Percentiles rank a stretch among this genome's conserved stretches.
Evolutionary conservation across 2,113 vertebrate genomes (phyloP).

Genomic region (Tachuris rubrigastra): DNA sequence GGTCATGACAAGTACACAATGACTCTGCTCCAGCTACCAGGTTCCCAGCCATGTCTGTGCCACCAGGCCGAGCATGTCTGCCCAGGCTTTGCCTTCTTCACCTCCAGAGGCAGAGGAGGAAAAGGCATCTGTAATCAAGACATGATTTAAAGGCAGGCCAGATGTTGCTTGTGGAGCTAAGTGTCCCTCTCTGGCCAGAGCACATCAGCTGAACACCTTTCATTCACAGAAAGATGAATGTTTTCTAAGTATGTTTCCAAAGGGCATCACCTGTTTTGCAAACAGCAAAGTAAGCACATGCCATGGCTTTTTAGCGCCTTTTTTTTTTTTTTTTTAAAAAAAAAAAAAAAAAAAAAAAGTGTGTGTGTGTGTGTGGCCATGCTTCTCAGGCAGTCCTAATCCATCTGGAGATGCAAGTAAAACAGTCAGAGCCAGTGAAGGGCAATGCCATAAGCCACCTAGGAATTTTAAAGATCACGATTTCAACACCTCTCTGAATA

Average conservation of each 20-base stretch:
- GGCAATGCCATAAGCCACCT: background rate
- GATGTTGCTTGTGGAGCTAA: background rate
- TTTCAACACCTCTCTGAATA: background rate
- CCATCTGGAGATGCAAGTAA: background rate
- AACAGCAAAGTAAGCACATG: fast-evolving
- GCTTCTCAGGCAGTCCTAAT: background rate
- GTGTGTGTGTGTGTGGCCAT: fast-evolving
- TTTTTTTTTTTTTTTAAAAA: background rate
- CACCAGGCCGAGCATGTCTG: fast-evolving
- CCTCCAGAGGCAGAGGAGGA: background rate
- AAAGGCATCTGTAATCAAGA: background rate
- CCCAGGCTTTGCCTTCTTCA: background rate
- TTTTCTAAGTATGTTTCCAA: background rate
- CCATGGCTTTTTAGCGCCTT: background rate
- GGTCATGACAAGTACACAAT: background rate
- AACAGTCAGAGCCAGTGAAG: background rate
- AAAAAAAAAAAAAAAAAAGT: background rate
- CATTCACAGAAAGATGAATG: fast-evolving
- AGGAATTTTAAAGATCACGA: background rate
- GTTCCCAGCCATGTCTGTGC: fast-evolving
- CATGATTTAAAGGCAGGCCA: background rate
- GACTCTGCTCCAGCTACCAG: background rate
- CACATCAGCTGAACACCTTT: background rate
- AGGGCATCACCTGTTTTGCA: background rate
- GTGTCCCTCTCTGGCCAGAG: background rate